Evolutionary conservation across 2,113 vertebrate genomes (phyloP), one percentile per base, ranked within the genome.

Genomic region (Australoheros scitulus): DNA sequence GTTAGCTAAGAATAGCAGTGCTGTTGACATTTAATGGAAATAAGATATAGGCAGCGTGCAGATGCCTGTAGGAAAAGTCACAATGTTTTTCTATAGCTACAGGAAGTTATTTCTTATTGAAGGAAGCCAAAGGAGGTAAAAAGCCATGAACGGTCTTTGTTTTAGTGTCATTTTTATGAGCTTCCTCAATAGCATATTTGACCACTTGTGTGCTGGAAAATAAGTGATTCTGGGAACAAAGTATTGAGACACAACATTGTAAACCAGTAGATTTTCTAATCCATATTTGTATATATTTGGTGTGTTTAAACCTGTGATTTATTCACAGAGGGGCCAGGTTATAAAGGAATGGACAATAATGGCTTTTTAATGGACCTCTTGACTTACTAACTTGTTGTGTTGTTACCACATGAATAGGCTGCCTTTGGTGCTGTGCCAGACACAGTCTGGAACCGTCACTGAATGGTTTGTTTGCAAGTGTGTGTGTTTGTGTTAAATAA

Each of bases 1-100:
- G 82, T 78, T 83, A 43, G 70, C 79, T 87, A 87, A 89, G 87
- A 89, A 92, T 88, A 92, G 75, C 15, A 26, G 15, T 15, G 75
- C 70, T 81, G 84, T 85, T 88, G 82, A 87, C 70, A 56, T 43
- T 77, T 60, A 32, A 38, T 64, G 34, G 47, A 59, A 61, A 14
- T 57, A 36, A 80, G 77, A 89, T 80, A 70, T 74, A 81, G 77
- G 57, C 34, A 14, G 55, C 52, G 59, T 32, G 77, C 56, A 76
- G 82, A 24, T 7, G 13, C 75, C 61, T 86, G 57, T 50, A 38
- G 17, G 74, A 38, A 55, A 77, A 77, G 52, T 3, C 36, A 3
- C 34, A 7, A 15, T 17, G 20, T 55, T 76, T 79, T 77, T 68
- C 65, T 76, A 13, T 36, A 43, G 74, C 17, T 56, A 8, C 34